Percentiles rank a stretch among this genome's conserved stretches.
phyloP scores from a whole-genome alignment of 2,888 invertebrate species.

The Limenitis arthemis region DNA sequence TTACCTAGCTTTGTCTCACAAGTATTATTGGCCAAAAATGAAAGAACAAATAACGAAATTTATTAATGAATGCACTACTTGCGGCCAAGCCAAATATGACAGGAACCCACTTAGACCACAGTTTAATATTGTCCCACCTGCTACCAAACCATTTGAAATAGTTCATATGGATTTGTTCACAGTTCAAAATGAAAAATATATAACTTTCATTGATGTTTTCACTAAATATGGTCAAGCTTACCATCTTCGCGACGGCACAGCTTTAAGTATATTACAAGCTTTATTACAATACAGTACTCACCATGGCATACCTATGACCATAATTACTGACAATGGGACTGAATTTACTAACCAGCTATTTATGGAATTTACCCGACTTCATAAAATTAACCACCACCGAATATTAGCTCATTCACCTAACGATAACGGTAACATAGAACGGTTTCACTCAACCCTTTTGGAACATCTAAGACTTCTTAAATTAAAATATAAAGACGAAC shows the following conservation, averaged over 20 bases:
- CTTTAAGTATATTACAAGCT: slow-evolving; percentile 15
- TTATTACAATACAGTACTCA: slow-evolving; percentile 17
- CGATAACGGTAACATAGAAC: slow-evolving; percentile 20
- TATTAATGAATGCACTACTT: slow-evolving; percentile 25
- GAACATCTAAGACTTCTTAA: slow-evolving; percentile 19
- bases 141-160: slow-evolving; percentile 21
- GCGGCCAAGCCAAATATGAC: slow-evolving; percentile 20
- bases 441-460: slow-evolving; percentile 14
- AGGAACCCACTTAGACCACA: slow-evolving; percentile 21
- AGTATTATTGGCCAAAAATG: slow-evolving; percentile 30
- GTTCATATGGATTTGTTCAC: slow-evolving; percentile 21
- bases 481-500: slow-evolving; percentile 9
- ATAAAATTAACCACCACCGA: slow-evolving; percentile 21
- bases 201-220: slow-evolving; percentile 15
- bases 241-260: slow-evolving; percentile 13
- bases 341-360: slow-evolving; percentile 27
- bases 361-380: slow-evolving; percentile 16
- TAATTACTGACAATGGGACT: slow-evolving; percentile 23
- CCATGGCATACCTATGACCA: slow-evolving; percentile 22
- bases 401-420: slow-evolving; percentile 18
- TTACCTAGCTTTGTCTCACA: slow-evolving; percentile 21
- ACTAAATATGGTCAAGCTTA: slow-evolving; percentile 21
- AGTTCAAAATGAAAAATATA: slow-evolving; percentile 9
- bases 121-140: slow-evolving; percentile 19
- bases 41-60: slow-evolving; percentile 25